These are phyloP conservation scores for Heliconius hewitsoni DNA, from an alignment of 1,140 invertebrate species.

Conservation along the genomic window DNA sequence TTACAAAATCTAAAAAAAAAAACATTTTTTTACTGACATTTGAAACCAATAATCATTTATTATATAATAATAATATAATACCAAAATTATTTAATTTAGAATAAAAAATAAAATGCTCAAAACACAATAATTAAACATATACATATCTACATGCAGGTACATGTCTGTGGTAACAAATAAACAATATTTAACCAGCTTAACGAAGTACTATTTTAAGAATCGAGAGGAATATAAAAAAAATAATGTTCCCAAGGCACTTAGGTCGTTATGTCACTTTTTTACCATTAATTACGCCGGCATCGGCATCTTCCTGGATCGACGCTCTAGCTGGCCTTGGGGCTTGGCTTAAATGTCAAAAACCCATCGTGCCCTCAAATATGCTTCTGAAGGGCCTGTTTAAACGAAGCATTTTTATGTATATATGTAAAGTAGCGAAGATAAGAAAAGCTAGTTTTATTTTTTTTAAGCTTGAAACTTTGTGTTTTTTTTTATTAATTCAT, in stretches of 20 bases:
- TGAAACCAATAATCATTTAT: too few species aligned
- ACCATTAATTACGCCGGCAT: constrained; percentile 23
- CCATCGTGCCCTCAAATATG: constrained; percentile 41
- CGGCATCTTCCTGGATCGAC: constrained; percentile 39
- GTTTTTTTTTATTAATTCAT: too few species aligned
- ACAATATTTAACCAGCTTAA: neutral
- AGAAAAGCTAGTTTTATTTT: too few species aligned
- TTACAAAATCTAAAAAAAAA: too few species aligned
- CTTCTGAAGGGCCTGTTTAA: constrained; percentile 12
- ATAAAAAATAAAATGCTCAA: too few species aligned
- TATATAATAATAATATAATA: too few species aligned
- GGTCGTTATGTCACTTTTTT: constrained; percentile 38
- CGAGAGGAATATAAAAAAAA: neutral
- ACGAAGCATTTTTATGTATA: neutral
- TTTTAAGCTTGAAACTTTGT: too few species aligned
- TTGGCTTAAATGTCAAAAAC: constrained; percentile 45
- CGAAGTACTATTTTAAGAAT: neutral
- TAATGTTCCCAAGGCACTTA: constrained; percentile 23
- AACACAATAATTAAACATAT: too few species aligned
- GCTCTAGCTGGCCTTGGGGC: constrained; percentile 26
- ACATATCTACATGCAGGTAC: too few species aligned
- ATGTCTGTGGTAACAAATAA: neutral
- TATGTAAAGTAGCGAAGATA: neutral
- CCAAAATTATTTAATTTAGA: too few species aligned
- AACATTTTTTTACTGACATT: too few species aligned